These are phyloP conservation scores for Hirudinaria manillensis DNA, from an alignment of 2,888 invertebrate species.

Conservation along the genomic window DNA sequence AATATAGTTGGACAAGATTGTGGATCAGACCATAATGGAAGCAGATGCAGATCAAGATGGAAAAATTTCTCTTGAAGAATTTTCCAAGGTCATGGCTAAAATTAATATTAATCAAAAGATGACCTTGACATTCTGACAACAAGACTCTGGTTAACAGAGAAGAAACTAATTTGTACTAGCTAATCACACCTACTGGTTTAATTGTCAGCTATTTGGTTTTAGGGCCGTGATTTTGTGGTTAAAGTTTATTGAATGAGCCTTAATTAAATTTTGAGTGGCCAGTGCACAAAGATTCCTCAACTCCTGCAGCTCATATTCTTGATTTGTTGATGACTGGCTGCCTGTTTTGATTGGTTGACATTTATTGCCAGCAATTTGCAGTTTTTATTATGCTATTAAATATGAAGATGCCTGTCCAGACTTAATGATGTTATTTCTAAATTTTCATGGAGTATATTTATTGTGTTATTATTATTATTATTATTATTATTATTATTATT, in stretches of 20 bases:
- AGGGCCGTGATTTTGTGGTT: background rate
- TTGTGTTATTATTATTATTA: too few relatives aligned
- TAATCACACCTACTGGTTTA: background rate
- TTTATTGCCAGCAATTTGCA: too few relatives aligned
- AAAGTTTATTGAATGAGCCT: background rate
- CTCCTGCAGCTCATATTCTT: too few relatives aligned
- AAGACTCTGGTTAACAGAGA: background rate
- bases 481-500: too few relatives aligned
- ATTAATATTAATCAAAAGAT: conserved; percentile 14
- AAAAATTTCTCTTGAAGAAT: conserved; percentile 15
- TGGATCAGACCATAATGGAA: conserved; percentile 24
- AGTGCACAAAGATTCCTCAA: background rate
- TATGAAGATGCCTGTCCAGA: too few relatives aligned
- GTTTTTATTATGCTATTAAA: too few relatives aligned
- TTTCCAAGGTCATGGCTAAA: conserved; percentile 22
- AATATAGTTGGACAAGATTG: conserved; percentile 18
- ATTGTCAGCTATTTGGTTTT: background rate
- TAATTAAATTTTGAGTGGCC: background rate
- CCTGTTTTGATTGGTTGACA: too few relatives aligned
- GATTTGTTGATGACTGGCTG: too few relatives aligned
- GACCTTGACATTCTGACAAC: conserved; percentile 14
- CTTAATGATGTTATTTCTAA: too few relatives aligned
- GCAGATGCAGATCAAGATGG: conserved; percentile 23
- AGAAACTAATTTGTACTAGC: background rate
- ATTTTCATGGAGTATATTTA: too few relatives aligned